A percentile compares a stretch with the other conserved stretches of the same genome.
Evolutionary conservation across 2,113 vertebrate species (phyloP).

Genomic region (Lophotis ruficrista): DNA sequence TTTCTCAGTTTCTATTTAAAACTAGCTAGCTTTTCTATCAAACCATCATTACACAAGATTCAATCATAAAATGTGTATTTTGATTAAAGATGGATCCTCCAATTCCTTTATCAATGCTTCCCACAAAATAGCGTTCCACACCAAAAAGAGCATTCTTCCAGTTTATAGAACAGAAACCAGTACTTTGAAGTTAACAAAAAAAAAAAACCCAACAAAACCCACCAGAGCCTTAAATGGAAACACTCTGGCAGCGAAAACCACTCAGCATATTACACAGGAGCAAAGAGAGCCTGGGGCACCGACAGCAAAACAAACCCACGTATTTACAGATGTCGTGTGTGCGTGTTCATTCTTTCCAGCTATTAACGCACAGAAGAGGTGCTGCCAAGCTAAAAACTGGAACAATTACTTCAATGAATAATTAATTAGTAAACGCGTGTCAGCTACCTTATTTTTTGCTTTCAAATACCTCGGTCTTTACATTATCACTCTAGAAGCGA

Average conservation of each 20-base stretch:
- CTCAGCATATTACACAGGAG: not conserved
- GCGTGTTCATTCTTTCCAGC: not conserved
- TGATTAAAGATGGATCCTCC: not conserved
- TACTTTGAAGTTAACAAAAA: not conserved
- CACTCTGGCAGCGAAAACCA: not conserved
- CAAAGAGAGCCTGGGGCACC: not conserved
- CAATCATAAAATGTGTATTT: not conserved
- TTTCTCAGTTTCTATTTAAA: not conserved
- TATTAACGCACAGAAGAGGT: not conserved
- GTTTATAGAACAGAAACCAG: not conserved
- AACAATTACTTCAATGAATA: conserved; percentile 2
- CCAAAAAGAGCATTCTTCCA: not conserved
- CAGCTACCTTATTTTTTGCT: not conserved
- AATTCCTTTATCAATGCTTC: not conserved
- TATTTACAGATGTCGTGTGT: not conserved
- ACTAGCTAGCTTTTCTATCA: not conserved
- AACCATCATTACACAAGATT: not conserved
- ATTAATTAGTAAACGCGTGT: not conserved
- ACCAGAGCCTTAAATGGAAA: not conserved
- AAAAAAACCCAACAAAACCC: not conserved
- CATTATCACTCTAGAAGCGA: not conserved
- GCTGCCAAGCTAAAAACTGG: conserved; percentile 16
- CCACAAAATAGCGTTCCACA: not conserved
- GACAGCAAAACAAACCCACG: not conserved
- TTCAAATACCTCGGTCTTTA: not conserved